phyloP scores from a whole-genome alignment of 1,140 invertebrate genomes.

The Littorina saxatilis region DNA sequence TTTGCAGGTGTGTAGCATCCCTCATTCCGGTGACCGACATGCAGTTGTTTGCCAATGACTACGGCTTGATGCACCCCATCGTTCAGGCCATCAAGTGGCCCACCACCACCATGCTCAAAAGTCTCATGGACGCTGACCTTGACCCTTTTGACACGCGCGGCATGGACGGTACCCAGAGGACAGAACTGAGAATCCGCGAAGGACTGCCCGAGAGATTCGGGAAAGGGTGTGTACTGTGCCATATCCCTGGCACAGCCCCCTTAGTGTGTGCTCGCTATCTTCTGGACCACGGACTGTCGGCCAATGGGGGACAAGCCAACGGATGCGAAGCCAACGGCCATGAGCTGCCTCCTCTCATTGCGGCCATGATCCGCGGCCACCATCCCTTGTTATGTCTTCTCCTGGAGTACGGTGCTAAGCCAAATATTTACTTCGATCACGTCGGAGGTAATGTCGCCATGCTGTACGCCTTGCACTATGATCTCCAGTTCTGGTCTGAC shows the following conservation, averaged over 20 bases:
- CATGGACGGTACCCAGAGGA: slow-evolving; percentile 43
- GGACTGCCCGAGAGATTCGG: slow-evolving; percentile 38
- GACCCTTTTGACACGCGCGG: slow-evolving; percentile 39
- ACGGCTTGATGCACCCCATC: slow-evolving; percentile 56
- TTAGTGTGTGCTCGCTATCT: slow-evolving; percentile 49
- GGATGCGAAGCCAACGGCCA: too few species aligned
- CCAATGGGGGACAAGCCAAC: slow-evolving; percentile 34
- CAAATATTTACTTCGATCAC: slow-evolving; percentile 61
- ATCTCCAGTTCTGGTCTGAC: slow-evolving; percentile 45
- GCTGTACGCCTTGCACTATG: slow-evolving; percentile 55
- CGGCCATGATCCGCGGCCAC: slow-evolving; percentile 50
- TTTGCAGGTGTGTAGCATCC: slow-evolving; percentile 58
- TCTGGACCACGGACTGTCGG: slow-evolving; percentile 46
- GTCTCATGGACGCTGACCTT: slow-evolving; percentile 48
- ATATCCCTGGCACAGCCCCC: slow-evolving; percentile 47
- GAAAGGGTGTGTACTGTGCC: slow-evolving; percentile 54
- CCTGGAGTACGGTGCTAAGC: slow-evolving; percentile 53
- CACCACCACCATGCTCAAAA: slow-evolving; percentile 52
- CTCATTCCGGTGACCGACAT: slow-evolving; percentile 60
- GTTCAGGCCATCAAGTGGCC: slow-evolving; percentile 47
- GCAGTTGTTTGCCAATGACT: slow-evolving; percentile 48
- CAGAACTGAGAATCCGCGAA: slow-evolving; percentile 33
- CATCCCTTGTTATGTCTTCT: slow-evolving; percentile 55
- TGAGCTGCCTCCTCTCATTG: slow-evolving; percentile 61
- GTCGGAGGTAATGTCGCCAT: slow-evolving; percentile 58